Base-by-base conservation (phyloP, 2,888 invertebrate species). In the Melinopterus prodromus region DNA sequence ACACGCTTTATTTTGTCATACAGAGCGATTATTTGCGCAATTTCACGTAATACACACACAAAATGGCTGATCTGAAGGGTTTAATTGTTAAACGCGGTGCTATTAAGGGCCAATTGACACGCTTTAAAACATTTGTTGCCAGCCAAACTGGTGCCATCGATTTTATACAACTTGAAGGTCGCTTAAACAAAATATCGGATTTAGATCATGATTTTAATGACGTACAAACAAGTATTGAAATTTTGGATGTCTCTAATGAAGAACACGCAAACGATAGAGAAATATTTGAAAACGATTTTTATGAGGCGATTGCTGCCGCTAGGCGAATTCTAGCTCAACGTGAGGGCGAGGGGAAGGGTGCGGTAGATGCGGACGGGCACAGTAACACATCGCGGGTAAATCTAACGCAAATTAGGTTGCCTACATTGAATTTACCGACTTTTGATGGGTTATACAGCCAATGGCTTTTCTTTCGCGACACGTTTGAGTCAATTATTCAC, bases 401-500 rank as follows among this genome's bases (percentile, higher is more conserved):
- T 16, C n/a, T 16, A 76, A 76, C 12, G 6, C 79, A 69, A 76
- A 77, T 71, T 0, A 78, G 78, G 69, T 76, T 79, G 16, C 78
- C 78, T 36, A 16, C 16, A 71, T 76, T 78, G 15, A 78, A 76
- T 69, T 70, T 80, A 35, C 80, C 80, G 3, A 77, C 14, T 37
- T 79, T 77, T 77, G 26, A 53, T 35, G 81, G 79, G 14, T 16
- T 16, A 14, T 81, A 77, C 35, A 37, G 35, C 16, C n/a, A 72
- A 69, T 79, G 79, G 81, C 16, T 77, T 0, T 74, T 38, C 15
- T 81, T 81, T 77, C 53, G 37, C 16, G 78, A 80, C 16, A 80
- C 78, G n/a, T 80, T 78, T 69, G 76, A 74, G 9, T 76, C 79
- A 6, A 72, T 79, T 69, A 77, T 81, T 12, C 79, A 81, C 71